A percentile compares a stretch with the other conserved stretches of the same genome.
phyloP scores from a whole-genome alignment of 2,113 vertebrate species.

The Calidris pugnax region DNA sequence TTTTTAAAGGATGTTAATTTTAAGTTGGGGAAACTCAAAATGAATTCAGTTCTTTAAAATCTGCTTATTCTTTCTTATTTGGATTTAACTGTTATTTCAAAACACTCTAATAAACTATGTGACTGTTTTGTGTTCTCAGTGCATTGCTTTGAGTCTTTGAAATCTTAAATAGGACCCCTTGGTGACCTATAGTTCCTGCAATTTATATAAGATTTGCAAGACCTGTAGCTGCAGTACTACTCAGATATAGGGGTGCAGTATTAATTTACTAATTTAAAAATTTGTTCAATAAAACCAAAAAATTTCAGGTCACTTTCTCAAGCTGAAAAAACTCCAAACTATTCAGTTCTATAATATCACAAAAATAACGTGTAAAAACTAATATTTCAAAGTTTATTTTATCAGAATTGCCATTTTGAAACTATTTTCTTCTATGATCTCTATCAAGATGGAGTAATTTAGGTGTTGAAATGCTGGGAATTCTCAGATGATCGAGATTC shows the following conservation, averaged over 20 bases:
- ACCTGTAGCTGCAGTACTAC: not conserved
- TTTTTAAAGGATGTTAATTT: not conserved
- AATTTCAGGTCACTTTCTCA: not conserved
- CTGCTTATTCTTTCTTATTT: not conserved
- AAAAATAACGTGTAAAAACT: not conserved
- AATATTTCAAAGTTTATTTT: not conserved
- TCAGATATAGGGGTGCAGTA: not conserved
- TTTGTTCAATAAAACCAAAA: not conserved
- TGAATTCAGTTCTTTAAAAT: not conserved
- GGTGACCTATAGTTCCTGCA: not conserved
- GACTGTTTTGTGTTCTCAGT: not conserved
- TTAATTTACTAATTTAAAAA: not conserved
- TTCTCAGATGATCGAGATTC: not conserved
- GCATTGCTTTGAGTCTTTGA: not conserved
- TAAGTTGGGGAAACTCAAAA: not conserved
- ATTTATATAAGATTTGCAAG: not conserved
- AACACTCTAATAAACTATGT: not conserved
- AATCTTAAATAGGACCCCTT: not conserved
- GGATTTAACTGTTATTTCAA: not conserved
- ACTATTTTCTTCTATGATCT: not conserved
- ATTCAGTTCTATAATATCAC: not conserved
- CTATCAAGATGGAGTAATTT: not conserved
- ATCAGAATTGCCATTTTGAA: not conserved
- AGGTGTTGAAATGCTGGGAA: not conserved
- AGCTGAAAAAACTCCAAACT: fast-evolving